Evolutionary conservation across 2,888 invertebrate genomes (phyloP).

Genomic region (Drosophila aldrichi): DNA sequence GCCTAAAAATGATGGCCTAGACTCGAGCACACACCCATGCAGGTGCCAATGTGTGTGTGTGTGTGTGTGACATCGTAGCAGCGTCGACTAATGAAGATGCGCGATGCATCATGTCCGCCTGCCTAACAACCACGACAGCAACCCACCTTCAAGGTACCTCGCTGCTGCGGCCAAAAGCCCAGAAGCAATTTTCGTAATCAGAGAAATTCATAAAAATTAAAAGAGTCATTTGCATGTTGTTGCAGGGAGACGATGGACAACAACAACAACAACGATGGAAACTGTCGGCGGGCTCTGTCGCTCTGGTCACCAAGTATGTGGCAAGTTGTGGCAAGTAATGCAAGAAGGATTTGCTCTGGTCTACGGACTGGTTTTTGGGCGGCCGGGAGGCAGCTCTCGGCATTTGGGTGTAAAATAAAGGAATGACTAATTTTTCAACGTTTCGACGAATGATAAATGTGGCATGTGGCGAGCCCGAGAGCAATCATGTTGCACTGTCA

Average conservation of each 20-base stretch:
- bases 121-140: slow-evolving; percentile 37
- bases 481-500: slow-evolving; percentile 82
- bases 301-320: slow-evolving; percentile 32
- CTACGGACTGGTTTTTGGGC: slow-evolving; percentile 47
- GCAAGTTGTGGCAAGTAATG: slow-evolving; percentile 64
- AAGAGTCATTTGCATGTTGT: slow-evolving; percentile 81
- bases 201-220: slow-evolving; percentile 82
- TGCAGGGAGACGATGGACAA: slow-evolving; percentile 38
- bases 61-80: slow-evolving; percentile 64
- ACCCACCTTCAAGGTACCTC: slow-evolving; percentile 20
- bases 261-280: slow-evolving; percentile 9
- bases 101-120: slow-evolving; percentile 75
- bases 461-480: slow-evolving; percentile 81
- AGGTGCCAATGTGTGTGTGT: slow-evolving; percentile 1
- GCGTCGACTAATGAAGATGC: slow-evolving; percentile 80
- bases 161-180: slow-evolving; percentile 66
- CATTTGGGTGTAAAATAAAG: slow-evolving; percentile 81
- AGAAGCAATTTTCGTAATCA: slow-evolving; percentile 81
- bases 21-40: slow-evolving; percentile 15
- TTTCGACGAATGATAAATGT: slow-evolving; percentile 81
- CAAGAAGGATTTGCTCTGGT: slow-evolving; percentile 66
- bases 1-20: slow-evolving; percentile 74
- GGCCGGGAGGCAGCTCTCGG: slow-evolving; percentile 63
- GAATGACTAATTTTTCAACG: slow-evolving; percentile 81
- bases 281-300: slow-evolving; percentile 2